phyloP scores from a whole-genome alignment of 2,797 vertebrate genomes.

The Vireo griseus region DNA sequence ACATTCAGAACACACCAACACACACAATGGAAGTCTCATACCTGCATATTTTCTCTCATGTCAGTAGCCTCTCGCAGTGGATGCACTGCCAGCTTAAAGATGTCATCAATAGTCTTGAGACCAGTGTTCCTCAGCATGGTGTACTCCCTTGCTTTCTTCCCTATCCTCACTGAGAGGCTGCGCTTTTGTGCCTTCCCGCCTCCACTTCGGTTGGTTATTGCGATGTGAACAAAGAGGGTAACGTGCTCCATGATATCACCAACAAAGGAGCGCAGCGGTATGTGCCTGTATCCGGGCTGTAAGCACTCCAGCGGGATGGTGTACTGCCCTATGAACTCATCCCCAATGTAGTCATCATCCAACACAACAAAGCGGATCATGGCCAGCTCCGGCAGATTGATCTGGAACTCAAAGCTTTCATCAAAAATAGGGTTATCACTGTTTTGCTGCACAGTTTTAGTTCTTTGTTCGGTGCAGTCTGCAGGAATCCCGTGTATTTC shows the following conservation, averaged over 20 bases:
- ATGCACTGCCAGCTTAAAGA: constrained; percentile 84
- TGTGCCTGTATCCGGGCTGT: constrained; percentile 92
- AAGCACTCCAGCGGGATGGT: constrained; percentile 92
- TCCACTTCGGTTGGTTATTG: constrained; percentile 89
- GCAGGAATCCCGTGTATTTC: constrained; percentile 95
- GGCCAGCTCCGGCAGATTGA: constrained; percentile 93
- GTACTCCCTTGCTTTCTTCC: constrained; percentile 87
- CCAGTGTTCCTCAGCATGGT: constrained; percentile 88
- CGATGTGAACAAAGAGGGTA: constrained; percentile 93
- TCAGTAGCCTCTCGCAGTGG: constrained; percentile 90
- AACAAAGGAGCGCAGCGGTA: constrained; percentile 87
- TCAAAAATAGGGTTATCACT: constrained; percentile 96
- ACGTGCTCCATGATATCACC: constrained; percentile 90
- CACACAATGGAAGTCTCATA: constrained; percentile 17
- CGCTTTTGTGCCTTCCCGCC: constrained; percentile 89
- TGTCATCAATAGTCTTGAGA: constrained; percentile 90
- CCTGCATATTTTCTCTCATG: constrained; percentile 92
- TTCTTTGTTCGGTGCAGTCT: constrained; percentile 93
- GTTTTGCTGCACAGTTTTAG: constrained; percentile 95
- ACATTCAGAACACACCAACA: neutral
- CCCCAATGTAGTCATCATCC: constrained; percentile 98
- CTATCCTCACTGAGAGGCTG: constrained; percentile 88
- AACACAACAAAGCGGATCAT: constrained; percentile 93
- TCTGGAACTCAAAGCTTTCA: constrained; percentile 96
- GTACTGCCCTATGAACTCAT: constrained; percentile 97